Percentiles rank a stretch among this genome's conserved stretches.
These are phyloP conservation scores for Halcyon chelicuti DNA, from an alignment of 2,797 vertebrate genomes.

Conservation along the genomic window DNA sequence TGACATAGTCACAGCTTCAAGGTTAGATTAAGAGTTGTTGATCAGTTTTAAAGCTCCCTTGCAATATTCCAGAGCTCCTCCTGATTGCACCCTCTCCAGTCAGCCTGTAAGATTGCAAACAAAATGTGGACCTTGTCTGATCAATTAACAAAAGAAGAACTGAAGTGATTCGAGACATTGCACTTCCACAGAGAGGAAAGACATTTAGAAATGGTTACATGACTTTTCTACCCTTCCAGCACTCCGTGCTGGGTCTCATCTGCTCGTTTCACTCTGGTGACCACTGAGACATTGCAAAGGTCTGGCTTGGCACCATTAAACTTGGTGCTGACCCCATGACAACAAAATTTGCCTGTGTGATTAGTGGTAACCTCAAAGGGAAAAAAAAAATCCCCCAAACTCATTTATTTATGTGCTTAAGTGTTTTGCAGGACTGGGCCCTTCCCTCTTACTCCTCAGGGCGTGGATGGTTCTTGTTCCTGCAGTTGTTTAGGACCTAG, in stretches of 20 bases:
- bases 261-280: not conserved
- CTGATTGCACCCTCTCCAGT: not conserved
- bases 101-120: not conserved
- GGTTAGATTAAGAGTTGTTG: not conserved
- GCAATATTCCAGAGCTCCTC: not conserved
- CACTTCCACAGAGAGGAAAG: not conserved
- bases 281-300: not conserved
- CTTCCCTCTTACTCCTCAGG: not conserved
- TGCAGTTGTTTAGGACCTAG: not conserved
- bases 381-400: not conserved
- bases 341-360: not conserved
- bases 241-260: not conserved
- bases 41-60: constrained; percentile 3
- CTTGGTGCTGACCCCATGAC: not conserved
- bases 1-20: constrained; percentile 43
- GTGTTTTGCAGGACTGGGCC: not conserved
- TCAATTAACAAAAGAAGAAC: not conserved
- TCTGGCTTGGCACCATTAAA: not conserved
- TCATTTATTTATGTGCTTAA: not conserved
- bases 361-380: not conserved
- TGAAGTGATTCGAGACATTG: not conserved
- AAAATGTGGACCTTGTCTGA: not conserved
- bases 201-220: not conserved
- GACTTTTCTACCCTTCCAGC: not conserved
- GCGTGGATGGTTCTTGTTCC: not conserved